Evolutionary conservation across 2,797 vertebrate genomes (phyloP), one percentile per base, ranked within the genome.

Genomic region (Pterois miles): DNA sequence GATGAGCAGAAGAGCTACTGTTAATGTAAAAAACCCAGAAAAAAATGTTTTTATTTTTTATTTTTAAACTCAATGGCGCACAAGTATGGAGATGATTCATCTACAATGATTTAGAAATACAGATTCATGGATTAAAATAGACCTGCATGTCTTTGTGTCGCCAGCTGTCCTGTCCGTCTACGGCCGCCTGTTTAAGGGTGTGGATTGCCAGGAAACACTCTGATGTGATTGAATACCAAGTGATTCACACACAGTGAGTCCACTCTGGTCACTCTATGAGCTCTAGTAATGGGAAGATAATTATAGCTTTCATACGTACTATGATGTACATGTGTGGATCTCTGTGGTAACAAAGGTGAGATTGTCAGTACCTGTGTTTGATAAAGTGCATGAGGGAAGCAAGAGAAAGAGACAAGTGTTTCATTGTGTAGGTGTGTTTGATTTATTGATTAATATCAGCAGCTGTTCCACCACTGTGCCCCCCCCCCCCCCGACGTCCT

Each of bases 81-180:
- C 16, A 16, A 57, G 63, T 52, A 18, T 3, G 38, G 29, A 56
- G 54, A 65, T 66, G 36, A 27, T 66, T 76, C 0, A 10, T 79
- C 40, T 72, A 50, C 69, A 63, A 56, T 12, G 11, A 70, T 60
- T 68, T 56, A 22, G 50, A 71, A 78, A 77, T 52, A 62, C 4
- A 59, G 64, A 81, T 78, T 69, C 27, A 34, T 38, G 71, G 75
- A 22, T 82, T 31, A 18, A 80, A 80, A 66, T 60, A 72, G n/a
- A 74, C 59, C 16, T 16, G 63, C 27, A 1, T 3, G 74, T 33
- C 23, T 76, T 76, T 79, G 40, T 77, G n/a, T 2, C 1, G 40
- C 74, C 84, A 86, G 80, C 71, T 86, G 80, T 69, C 52, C 40
- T 14, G 59, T 67, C 60, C 56, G 12, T 76, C 56, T 22, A 11